Conservation (phyloP, 1,140 invertebrate species). For the Leptinotarsa texana region DNA sequence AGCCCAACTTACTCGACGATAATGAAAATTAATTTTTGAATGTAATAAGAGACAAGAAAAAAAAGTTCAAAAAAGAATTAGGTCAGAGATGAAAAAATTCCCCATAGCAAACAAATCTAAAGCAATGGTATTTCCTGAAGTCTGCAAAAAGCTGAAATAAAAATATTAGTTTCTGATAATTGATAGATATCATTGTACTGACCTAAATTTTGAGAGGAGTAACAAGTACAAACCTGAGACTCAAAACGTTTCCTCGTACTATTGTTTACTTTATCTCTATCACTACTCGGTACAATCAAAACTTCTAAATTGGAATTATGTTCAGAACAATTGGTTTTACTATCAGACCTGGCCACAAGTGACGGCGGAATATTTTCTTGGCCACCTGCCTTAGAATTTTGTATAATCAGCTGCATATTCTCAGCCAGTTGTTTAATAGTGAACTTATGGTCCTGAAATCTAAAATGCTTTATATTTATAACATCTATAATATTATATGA, state of each 20-base stretch:
- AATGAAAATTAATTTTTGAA: too few species aligned
- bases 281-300: slow-evolving; percentile 53
- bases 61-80: too few species aligned
- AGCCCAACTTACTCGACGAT: too few species aligned
- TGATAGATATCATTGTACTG: too few species aligned
- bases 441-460: slow-evolving; percentile 68
- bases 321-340: slow-evolving; percentile 48
- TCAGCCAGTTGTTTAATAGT: slow-evolving; percentile 62
- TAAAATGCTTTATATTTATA: slow-evolving; percentile 20
- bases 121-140: too few species aligned
- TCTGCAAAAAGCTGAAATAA: too few species aligned
- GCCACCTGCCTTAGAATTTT: slow-evolving; percentile 44
- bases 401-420: slow-evolving; percentile 60
- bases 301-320: slow-evolving; percentile 55
- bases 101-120: too few species aligned
- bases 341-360: slow-evolving; percentile 44
- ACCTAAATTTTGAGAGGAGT: too few species aligned
- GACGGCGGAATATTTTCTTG: slow-evolving; percentile 37
- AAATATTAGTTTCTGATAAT: too few species aligned
- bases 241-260: slow-evolving; percentile 60
- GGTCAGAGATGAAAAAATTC: too few species aligned
- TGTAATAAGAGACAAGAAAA: too few species aligned
- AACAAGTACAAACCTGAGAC: slow-evolving; percentile 54
- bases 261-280: slow-evolving; percentile 60
- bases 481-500: too few species aligned